Percentiles rank a stretch among this genome's conserved stretches.
phyloP scores from a whole-genome alignment of 2,797 vertebrate species.

The Hyperoplus immaculatus region DNA sequence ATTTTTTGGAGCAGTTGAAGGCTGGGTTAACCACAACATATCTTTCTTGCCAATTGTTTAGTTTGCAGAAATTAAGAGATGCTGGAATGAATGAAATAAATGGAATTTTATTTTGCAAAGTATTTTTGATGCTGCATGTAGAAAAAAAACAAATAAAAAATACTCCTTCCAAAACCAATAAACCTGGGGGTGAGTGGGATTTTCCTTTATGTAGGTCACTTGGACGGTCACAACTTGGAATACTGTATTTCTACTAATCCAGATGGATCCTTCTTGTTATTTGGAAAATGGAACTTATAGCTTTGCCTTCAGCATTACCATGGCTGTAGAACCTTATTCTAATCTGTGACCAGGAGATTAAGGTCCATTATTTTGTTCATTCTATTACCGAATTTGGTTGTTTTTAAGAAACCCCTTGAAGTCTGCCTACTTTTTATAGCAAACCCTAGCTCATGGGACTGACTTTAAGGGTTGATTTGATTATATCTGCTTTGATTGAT shows the following conservation, averaged over 20 bases:
- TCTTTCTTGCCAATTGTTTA: not conserved
- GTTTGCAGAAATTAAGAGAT: no score
- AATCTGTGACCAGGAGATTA: not conserved
- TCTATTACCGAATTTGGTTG: not conserved
- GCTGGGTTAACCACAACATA: not conserved
- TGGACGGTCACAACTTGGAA: no score
- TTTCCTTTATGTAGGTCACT: no score
- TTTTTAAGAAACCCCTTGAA: not conserved
- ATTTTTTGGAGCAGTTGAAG: not conserved
- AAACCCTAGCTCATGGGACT: constrained; percentile 5
- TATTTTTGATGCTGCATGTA: not conserved
- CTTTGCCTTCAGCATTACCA: not conserved
- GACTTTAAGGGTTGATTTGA: not conserved
- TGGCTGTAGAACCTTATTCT: not conserved
- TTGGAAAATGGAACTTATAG: no score
- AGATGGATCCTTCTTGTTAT: no score
- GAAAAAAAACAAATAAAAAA: no score
- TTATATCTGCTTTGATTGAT: constrained; percentile 13
- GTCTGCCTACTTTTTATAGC: constrained; percentile 3
- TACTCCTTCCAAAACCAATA: no score
- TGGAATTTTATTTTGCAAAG: not conserved
- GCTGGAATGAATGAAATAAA: no score
- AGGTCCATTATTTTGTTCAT: not conserved
- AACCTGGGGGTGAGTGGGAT: not conserved
- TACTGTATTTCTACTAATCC: no score